These are phyloP conservation scores for Trichacis sp. DNA, from an alignment of 2,888 invertebrate genomes.

Conservation along the genomic window DNA sequence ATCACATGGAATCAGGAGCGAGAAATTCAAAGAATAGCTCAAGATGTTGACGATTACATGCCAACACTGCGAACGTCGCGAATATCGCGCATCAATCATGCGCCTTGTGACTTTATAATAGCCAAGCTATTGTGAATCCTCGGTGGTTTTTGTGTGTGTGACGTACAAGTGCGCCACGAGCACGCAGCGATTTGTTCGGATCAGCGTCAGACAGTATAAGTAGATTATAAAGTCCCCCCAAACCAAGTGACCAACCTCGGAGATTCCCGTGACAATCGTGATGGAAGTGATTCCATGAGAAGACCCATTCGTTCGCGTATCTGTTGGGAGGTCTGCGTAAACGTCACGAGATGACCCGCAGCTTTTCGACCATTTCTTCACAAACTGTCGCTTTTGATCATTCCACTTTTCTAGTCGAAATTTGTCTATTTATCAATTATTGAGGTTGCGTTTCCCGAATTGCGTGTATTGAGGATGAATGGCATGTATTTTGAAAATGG, in stretches of 20 bases:
- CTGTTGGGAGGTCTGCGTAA: conserved; percentile 28
- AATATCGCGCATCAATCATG: conserved; percentile 36
- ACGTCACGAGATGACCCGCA: conserved; percentile 20
- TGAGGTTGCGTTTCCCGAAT: no score
- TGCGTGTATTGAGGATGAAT: no score
- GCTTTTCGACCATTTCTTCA: conserved; percentile 8
- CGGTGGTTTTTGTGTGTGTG: neutral
- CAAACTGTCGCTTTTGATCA: neutral
- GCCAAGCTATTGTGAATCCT: conserved; percentile 4
- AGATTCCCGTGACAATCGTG: conserved; percentile 43
- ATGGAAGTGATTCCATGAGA: conserved; percentile 34
- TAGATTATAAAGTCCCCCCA: conserved; percentile 69
- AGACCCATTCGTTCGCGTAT: conserved; percentile 33
- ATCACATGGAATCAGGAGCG: conserved; percentile 2
- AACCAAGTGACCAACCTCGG: conserved; percentile 51
- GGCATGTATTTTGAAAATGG: no score
- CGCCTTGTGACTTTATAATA: conserved; percentile 1
- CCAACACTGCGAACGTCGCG: conserved; percentile 26
- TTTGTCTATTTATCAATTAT: no score
- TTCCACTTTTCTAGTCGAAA: neutral
- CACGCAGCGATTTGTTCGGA: conserved; percentile 72
- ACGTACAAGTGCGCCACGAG: conserved; percentile 63
- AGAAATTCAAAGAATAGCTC: conserved; percentile 22
- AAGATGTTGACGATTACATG: conserved; percentile 37
- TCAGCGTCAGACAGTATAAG: conserved; percentile 73